Conservation (phyloP, 2,113 vertebrate genomes). For the Chrysochloris asiatica region DNA sequence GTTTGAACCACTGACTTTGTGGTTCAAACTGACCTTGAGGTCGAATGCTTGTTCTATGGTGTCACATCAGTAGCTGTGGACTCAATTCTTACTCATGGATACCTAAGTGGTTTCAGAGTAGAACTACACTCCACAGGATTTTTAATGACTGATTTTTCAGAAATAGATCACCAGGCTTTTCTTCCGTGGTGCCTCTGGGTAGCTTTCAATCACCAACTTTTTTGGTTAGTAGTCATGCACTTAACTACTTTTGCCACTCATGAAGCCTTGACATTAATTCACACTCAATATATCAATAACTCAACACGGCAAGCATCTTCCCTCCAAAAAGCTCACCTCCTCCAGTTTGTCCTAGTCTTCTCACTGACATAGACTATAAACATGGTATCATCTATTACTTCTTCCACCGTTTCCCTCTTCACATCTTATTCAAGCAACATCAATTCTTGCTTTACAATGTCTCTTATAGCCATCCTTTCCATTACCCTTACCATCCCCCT, state of each 20-base stretch:
- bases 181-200: background rate
- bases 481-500: background rate
- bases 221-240: background rate
- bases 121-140: background rate
- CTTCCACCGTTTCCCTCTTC: background rate
- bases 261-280: background rate
- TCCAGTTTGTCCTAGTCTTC: background rate
- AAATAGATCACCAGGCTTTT: background rate
- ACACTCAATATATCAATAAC: background rate
- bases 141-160: background rate
- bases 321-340: background rate
- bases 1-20: too few species aligned
- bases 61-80: background rate
- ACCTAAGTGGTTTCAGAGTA: background rate
- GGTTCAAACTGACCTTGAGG: too few species aligned
- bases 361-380: background rate
- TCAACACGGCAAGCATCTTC: background rate
- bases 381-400: background rate
- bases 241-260: background rate
- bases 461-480: background rate
- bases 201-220: background rate
- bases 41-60: too few species aligned
- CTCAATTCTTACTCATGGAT: background rate
- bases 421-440: too few species aligned
- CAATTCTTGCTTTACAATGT: background rate